Conservation (phyloP, 92 coral and sea anemone species). For the Epizoanthus stellaris region DNA sequence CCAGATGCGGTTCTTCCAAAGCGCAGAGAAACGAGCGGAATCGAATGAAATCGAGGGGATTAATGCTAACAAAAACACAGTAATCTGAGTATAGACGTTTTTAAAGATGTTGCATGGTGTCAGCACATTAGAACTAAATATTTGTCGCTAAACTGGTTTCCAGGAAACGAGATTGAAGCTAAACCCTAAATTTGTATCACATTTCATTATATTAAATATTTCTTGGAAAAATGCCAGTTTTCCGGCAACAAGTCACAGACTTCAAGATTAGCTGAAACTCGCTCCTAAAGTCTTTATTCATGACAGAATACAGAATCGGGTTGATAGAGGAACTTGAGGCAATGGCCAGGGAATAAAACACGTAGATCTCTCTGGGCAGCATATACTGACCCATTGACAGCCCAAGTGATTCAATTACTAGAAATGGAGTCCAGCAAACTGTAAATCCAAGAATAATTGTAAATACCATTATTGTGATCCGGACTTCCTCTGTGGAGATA, state of each 20-base stretch:
- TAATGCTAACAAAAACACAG: background rate
- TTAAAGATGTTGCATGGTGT: no score
- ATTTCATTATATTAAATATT: no score
- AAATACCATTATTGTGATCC: background rate
- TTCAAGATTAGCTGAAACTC: background rate
- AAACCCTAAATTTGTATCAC: no score
- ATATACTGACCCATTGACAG: background rate
- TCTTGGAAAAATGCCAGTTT: no score
- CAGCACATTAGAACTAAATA: no score
- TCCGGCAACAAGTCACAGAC: no score
- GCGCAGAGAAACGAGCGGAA: background rate
- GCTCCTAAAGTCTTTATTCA: background rate
- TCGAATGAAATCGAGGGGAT: background rate
- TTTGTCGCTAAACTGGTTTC: no score
- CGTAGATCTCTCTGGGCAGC: background rate
- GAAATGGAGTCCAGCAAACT: background rate
- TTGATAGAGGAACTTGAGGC: background rate
- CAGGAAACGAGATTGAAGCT: no score
- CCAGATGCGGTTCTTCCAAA: background rate
- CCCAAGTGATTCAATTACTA: background rate
- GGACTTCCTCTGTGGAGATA: no score
- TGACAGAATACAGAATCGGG: background rate
- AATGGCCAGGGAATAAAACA: background rate
- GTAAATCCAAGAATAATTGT: background rate
- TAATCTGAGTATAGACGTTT: no score